These are phyloP conservation scores for Allygus modestus DNA, from an alignment of 2,888 invertebrate species.

Conservation along the genomic window DNA sequence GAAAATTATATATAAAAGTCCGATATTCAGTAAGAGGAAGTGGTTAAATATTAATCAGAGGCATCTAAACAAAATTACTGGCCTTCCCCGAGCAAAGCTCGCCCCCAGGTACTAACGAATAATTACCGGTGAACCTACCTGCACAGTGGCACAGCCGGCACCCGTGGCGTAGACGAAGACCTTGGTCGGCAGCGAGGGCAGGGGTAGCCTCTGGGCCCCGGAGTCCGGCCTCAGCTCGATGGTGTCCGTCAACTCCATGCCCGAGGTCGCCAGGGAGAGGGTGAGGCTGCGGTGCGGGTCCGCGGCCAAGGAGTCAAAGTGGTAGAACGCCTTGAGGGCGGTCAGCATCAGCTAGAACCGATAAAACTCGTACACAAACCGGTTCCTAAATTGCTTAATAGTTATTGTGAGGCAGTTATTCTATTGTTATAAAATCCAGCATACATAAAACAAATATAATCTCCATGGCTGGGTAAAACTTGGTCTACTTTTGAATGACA, in stretches of 20 bases:
- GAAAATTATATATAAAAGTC: no score
- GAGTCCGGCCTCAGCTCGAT: constrained; percentile 78
- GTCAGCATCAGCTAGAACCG: constrained; percentile 76
- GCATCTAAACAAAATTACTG: no score
- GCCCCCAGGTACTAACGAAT: no score
- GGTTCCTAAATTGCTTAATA: neutral
- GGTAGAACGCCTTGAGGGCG: constrained; percentile 80
- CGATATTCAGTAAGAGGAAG: no score
- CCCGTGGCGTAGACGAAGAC: constrained; percentile 82
- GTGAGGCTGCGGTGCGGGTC: constrained; percentile 81
- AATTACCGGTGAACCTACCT: no score
- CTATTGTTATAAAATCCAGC: no score
- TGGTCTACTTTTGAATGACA: no score
- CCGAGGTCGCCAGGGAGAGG: constrained; percentile 83
- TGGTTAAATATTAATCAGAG: no score
- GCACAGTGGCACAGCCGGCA: constrained; percentile 83
- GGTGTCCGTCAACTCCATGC: constrained; percentile 84
- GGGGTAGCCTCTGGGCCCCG: constrained; percentile 77
- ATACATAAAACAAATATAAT: no score
- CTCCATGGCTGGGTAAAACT: no score
- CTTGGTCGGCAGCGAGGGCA: constrained; percentile 82
- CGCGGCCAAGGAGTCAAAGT: constrained; percentile 79
- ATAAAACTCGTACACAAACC: neutral
- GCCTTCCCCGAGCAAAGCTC: no score
- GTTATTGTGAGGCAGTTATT: no score